A percentile compares a stretch with the other conserved stretches of the same genome.
These are phyloP conservation scores for Alcedo atthis DNA, from an alignment of 2,797 vertebrate species.

Conservation along the genomic window DNA sequence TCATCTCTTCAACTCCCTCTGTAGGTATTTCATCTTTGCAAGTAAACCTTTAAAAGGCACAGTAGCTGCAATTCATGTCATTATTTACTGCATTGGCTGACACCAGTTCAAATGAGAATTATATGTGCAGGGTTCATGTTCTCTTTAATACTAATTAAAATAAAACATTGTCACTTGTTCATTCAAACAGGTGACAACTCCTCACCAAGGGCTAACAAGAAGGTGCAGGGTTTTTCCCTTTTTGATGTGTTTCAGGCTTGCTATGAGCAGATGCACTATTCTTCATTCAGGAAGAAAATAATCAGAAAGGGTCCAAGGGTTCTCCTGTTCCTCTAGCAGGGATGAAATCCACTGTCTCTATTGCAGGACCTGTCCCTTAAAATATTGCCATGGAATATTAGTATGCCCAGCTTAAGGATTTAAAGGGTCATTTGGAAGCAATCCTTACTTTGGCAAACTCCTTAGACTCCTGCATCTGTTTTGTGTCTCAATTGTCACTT, in stretches of 20 bases:
- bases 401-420: not conserved
- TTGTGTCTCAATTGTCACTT: not conserved
- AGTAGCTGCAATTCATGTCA: slow-evolving; percentile 5
- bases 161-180: not conserved
- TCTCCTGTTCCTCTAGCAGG: not conserved
- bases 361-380: not conserved
- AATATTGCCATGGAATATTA: not conserved
- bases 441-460: not conserved
- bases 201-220: not conserved
- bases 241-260: not conserved
- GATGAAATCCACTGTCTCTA: not conserved
- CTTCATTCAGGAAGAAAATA: not conserved
- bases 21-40: not conserved
- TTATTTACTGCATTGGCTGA: not conserved
- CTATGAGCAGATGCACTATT: not conserved
- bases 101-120: slow-evolving; percentile 20
- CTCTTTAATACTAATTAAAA: not conserved
- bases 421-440: not conserved
- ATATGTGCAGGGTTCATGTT: not conserved
- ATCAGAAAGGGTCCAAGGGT: not conserved
- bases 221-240: not conserved
- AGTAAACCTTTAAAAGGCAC: slow-evolving; percentile 40
- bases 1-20: not conserved
- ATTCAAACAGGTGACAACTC: not conserved
- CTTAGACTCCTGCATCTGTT: not conserved